Evolutionary conservation across 2,797 vertebrate genomes (phyloP).

Genomic region (Eleutherodactylus coqui): DNA sequence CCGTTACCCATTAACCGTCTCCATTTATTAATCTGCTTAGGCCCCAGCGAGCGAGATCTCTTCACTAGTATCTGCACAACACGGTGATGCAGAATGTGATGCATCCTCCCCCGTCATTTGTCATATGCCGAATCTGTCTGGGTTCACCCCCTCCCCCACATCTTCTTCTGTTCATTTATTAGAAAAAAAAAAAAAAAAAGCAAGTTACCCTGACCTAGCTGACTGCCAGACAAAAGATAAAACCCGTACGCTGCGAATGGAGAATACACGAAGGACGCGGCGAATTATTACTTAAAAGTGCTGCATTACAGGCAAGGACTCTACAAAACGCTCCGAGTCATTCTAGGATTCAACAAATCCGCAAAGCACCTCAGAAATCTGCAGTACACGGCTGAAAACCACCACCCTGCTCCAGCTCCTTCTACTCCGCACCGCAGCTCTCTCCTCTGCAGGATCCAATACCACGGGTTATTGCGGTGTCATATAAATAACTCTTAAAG

Average conservation of each 20-base stretch:
- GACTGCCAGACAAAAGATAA: not conserved
- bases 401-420: not conserved
- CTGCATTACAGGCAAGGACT: conserved; percentile 5
- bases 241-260: not conserved
- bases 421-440: not conserved
- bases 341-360: conserved; percentile 20
- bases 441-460: not conserved
- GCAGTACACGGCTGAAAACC: not conserved
- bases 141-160: not conserved
- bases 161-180: not conserved
- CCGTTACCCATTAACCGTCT: too few species aligned
- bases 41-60: not conserved
- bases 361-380: conserved; percentile 5
- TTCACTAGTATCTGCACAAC: not conserved
- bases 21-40: not conserved
- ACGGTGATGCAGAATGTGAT: not conserved
- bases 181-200: not conserved
- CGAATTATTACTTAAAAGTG: not conserved
- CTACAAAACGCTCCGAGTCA: not conserved
- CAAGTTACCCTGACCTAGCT: not conserved
- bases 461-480: too few species aligned
- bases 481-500: too few species aligned
- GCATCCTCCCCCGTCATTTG: not conserved
- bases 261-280: not conserved
- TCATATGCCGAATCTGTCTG: not conserved